Evolutionary conservation across 2,888 invertebrate species (phyloP), one percentile per base, ranked within the genome.

Genomic region (Cotesia congregata): DNA sequence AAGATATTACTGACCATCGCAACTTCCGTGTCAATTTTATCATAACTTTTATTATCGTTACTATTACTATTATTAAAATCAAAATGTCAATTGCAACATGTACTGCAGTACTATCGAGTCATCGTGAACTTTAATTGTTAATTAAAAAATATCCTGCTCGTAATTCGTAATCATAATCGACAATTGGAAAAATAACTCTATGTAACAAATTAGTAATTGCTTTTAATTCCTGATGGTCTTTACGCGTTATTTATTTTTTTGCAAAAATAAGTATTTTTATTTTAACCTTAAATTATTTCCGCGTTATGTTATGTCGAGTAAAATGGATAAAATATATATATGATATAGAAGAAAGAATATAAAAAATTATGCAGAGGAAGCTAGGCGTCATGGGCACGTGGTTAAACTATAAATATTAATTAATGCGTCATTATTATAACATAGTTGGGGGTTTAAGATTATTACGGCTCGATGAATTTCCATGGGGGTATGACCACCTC

Each of bases 371-470:
- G 68, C 76, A 68, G 67, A 81, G 81, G 81, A 83, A 85, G 50
- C 50, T 12, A 50, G 12, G 80, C 84, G 84, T 86, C 85, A 85
- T 82, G 84, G 20, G 83, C 82, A 81, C 83, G 83, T 82, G 82
- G 81, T 74, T 78, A 81, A 73, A 61, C 81, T 84, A 88, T 89
- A 88, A 89, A 89, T 89, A 87, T 88, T 88, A 88, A 88, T 88
- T 88, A 88, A 87, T 88, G 82, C 83, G 79, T 82, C 82, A 83
- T 85, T 82, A 85, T 86, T 86, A 84, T 81, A 39, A 59, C 60
- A 76, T 80, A 67, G 78, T 69, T 77, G 59, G 67, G 74, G 50
- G 70, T 74, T 76, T 64, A 75, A 78, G 78, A 80, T 80, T 76
- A 80, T 77, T 80, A 83, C 83, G 84, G 82, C 81, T 82, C 83